Base-by-base conservation (phyloP, 2,113 vertebrate genomes). In the Scopus umbretta region DNA sequence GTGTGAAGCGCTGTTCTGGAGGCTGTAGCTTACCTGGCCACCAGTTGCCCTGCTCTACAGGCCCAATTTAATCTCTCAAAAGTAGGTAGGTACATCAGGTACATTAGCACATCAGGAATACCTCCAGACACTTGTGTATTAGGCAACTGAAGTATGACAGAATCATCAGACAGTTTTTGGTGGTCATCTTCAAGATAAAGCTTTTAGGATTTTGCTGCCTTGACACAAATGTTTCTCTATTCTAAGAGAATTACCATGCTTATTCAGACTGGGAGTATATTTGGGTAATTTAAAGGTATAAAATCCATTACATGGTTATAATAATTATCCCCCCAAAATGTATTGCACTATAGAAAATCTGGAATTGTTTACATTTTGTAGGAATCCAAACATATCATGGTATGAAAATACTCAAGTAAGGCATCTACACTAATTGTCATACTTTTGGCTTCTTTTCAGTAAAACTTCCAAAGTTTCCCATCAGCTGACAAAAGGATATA, bases 1-100 rank as follows among this genome's bases (percentile, higher is more conserved):
- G 13, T 43, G 38, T 68, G 34, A 25, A 73, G 7, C 0, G 0
- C 17, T 56, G 7, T 59, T 73, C 15, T n/a, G 34, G 40, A 52
- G 25, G 19, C 6, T 76, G 53, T 58, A 42, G 27, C 10, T 40
- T 45, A 27, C 42, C 25, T 38, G 13, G 5, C 21, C 16, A 30
- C 32, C n/a, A 59, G 22, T 16, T 90, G 42, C 21, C 13, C 5
- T 38, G 19, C 7, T 65, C 8, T 42, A 22, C 29, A 78, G 29
- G 22, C 7, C 12, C 9, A 55, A 29, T 59, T 74, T 75, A 14
- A 52, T 36, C 34, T 82, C 40, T 82, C 18, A 82, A 20, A 71
- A 74, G 42, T 0, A 52, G 17, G 10, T 6, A 58, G 13, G 11
- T 26, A 5, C 23, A 18, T 90, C 45, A 79, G 36, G 23, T 49